Evolutionary conservation across 2,888 invertebrate genomes (phyloP).

Genomic region (Anticlea derivata): DNA sequence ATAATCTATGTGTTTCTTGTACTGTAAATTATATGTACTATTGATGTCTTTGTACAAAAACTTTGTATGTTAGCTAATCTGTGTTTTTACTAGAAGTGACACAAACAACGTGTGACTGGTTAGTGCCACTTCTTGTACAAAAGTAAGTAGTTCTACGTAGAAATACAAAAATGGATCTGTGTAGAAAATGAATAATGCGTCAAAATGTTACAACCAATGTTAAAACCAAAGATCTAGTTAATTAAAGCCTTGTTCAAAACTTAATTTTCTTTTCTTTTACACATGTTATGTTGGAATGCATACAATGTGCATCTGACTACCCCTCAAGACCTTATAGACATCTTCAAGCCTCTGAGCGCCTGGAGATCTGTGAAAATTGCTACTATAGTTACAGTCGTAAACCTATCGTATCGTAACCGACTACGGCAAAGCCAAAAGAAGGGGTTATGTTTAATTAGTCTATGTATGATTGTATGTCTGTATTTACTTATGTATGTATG

Average conservation of each 20-base stretch:
- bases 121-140: slow-evolving; percentile 10
- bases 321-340: neutral
- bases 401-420: too few relatives aligned
- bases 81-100: neutral
- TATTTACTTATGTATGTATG: too few relatives aligned
- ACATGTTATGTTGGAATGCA: too few relatives aligned
- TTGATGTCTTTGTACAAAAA: slow-evolving; percentile 9
- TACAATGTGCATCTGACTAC: too few relatives aligned
- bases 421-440: too few relatives aligned
- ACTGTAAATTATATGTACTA: neutral
- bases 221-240: slow-evolving; percentile 87
- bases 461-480: too few relatives aligned
- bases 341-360: too few relatives aligned
- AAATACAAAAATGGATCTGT: slow-evolving; percentile 6
- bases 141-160: slow-evolving; percentile 5
- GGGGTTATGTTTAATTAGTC: too few relatives aligned
- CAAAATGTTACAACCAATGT: slow-evolving; percentile 83
- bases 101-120: neutral
- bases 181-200: slow-evolving; percentile 49
- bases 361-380: too few relatives aligned
- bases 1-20: neutral
- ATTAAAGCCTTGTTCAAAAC: slow-evolving; percentile 79
- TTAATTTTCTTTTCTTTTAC: slow-evolving; percentile 47
- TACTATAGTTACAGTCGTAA: too few relatives aligned
- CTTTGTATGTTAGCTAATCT: slow-evolving; percentile 10